Evolutionary conservation across 2,888 invertebrate species (phyloP).

Genomic region (Chirona hameri): DNA sequence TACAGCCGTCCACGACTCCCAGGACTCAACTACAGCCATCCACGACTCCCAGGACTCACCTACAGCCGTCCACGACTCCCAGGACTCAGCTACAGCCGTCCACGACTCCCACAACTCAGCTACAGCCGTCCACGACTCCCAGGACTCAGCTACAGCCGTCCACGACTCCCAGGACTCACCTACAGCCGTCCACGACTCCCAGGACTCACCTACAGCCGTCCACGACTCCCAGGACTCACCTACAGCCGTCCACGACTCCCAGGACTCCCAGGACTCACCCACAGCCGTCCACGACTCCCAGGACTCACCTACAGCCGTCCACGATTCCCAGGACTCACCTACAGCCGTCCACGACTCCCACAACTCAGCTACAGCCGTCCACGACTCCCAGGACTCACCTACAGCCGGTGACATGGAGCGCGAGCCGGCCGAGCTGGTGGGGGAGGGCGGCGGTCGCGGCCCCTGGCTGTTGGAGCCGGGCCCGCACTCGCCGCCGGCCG

Average conservation of each 20-base stretch:
- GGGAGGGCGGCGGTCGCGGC: constrained; percentile 32
- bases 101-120: too few relatives aligned
- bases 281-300: neutral
- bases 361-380: too few relatives aligned
- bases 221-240: neutral
- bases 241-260: too few relatives aligned
- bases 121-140: too few relatives aligned
- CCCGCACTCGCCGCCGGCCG: neutral
- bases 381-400: neutral
- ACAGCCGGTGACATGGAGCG: constrained; percentile 35
- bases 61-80: too few relatives aligned
- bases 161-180: neutral
- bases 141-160: too few relatives aligned
- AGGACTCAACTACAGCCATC: too few relatives aligned
- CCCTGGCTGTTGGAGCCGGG: neutral
- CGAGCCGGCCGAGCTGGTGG: constrained; percentile 32
- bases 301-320: neutral
- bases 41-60: too few relatives aligned
- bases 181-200: neutral
- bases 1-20: too few relatives aligned
- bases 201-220: neutral
- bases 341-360: neutral
- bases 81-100: too few relatives aligned
- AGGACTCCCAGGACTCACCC: neutral
- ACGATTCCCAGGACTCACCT: neutral